Conservation (phyloP, 2,888 invertebrate genomes). For the Terebella lapidaria region DNA sequence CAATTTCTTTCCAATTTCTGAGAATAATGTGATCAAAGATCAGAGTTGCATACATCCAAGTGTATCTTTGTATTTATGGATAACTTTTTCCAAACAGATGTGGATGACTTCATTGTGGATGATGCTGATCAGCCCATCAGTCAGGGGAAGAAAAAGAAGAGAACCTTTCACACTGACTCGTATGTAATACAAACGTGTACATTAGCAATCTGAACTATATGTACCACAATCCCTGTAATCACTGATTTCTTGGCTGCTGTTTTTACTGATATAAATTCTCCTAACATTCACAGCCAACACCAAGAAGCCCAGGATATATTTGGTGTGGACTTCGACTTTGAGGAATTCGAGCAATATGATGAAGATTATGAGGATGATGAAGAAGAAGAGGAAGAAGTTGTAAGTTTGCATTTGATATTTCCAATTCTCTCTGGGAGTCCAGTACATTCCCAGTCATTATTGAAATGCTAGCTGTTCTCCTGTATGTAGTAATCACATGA, state of each 20-base stretch:
- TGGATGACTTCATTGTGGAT: constrained; percentile 96
- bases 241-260: no score
- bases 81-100: constrained; percentile 48
- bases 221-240: no score
- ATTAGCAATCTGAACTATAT: no score
- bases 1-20: no score
- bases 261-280: no score
- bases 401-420: constrained; percentile 4
- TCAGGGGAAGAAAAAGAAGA: constrained; percentile 42
- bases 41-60: no score
- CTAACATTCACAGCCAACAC: constrained; percentile 54
- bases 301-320: constrained; percentile 99
- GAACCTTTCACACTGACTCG: constrained; percentile 10
- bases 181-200: background rate
- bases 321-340: constrained; percentile 87
- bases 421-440: no score
- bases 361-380: constrained; percentile 43
- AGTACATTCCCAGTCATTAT: no score
- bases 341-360: constrained; percentile 54
- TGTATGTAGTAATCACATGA: no score
- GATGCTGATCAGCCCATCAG: constrained; percentile 64
- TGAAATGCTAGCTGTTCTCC: no score
- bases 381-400: constrained; percentile 24
- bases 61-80: background rate
- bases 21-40: no score